Base-by-base conservation (phyloP, 2,113 vertebrate species). In the Podiceps cristatus region DNA sequence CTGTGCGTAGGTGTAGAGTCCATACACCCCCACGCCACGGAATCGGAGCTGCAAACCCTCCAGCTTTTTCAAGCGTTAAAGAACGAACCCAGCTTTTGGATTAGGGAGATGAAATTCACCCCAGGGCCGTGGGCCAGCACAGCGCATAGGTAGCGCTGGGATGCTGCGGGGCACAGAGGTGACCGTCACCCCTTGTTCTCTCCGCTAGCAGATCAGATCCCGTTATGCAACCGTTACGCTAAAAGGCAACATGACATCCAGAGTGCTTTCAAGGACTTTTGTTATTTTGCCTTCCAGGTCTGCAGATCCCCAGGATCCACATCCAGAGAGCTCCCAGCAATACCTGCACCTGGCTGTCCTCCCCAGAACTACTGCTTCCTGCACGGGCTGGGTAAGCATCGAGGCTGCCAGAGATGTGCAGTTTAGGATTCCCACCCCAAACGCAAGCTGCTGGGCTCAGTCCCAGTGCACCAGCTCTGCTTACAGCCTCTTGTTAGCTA, bases 211-310 rank as follows among this genome's bases (percentile, higher is more conserved):
- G 88, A 75, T 44, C 7, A 8, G 62, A 80, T 95, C 96, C 86
- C 17, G 13, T 97, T 97, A 97, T n/a, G 94, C 97, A 97, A 96
- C 78, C 8, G 4, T 35, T 22, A 68, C 13, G 25, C 74, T 76
- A 62, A 91, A 93, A 79, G 90, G 75, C 71, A 24, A 31, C 16
- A 76, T 0, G 3, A 86, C 87, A 44, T 23, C 62, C 89, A 35
- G 59, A 85, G 47, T 3, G 1, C 35, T 37, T 84, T 45, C 91
- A 87, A 93, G 93, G 77, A 78, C 96, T 91, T 91, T 91, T 3
- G 50, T 59, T 74, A 10, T 73, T 95, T 72, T 63, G 53, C 91
- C 81, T 96, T 64, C 55, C 47, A 59, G 79, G 42, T n/a, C 79
- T 90, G 85, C 78, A 50, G 45, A 88, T 92, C 16, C 75, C 45